Evolutionary conservation across 2,113 vertebrate species (phyloP), one percentile per base, ranked within the genome.

Genomic region (Spilogale gracilis): DNA sequence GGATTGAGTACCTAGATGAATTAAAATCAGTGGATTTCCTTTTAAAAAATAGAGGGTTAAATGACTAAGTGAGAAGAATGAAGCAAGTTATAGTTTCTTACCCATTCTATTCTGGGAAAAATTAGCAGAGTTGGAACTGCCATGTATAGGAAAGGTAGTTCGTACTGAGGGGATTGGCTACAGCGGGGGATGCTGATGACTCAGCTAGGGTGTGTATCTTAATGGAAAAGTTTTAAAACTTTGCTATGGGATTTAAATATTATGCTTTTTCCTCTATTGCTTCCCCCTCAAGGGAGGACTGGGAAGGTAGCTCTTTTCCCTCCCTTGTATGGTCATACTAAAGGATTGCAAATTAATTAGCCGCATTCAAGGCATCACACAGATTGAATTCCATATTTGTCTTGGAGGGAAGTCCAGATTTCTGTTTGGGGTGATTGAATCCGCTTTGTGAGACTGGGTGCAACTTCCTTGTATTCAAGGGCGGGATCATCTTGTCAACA

Each of bases 391-490:
- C 97, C 79, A 9, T 98, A 93, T 98, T 99, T 99, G 98, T 98
- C 95, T 98, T 98, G 96, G 97, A 97, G 92, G 89, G 96, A 97
- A 98, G 96, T 97, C 52, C 96, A 97, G 95, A 91, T 95, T 98
- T 96, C 90, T 96, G 97, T 98, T 97, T 98, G 88, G 93, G 93
- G 92, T 21, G 32, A 98, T 92, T 98, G 98, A 98, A 96, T 97
- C 69, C 96, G 78, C 98, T 98, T 98, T 99, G 98, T 98, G 98
- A 96, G 96, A 94, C 97, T 58, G 99, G 98, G 98, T 98, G 98
- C 98, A 98, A 97, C 98, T 99, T 99, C 99, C 99, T 99, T 98
- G 93, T 98, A 11, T 98, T 98, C 94, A 98, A 91, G 98, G 98
- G 81, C 97, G 97, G 98, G 98, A 97, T 97, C 96, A 92, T 98